Evolutionary conservation across 1,140 invertebrate genomes (phyloP).

Genomic region (Scylla paramamosain): DNA sequence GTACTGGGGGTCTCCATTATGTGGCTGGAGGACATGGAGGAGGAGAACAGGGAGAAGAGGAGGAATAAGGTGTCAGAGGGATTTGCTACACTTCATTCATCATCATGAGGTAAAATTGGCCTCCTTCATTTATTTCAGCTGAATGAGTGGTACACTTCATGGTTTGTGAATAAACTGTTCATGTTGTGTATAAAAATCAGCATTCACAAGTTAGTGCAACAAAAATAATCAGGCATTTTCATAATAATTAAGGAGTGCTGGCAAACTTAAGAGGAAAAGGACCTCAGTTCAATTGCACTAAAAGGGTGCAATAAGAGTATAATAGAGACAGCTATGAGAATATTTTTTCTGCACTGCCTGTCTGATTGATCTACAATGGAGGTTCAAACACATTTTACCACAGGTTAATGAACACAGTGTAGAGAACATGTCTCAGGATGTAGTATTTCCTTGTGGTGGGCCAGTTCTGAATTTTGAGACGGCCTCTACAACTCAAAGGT

Average conservation of each 20-base stretch:
- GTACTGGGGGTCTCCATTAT: slow-evolving; percentile 55
- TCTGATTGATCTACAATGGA: not conserved
- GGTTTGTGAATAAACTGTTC: no score
- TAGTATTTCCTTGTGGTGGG: not conserved
- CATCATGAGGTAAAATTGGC: not conserved
- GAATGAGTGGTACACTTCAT: no score
- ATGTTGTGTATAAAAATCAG: no score
- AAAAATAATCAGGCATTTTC: no score
- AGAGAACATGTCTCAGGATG: not conserved
- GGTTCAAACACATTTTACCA: not conserved
- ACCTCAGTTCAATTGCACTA: no score
- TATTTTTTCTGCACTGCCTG: not conserved
- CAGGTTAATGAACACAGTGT: not conserved
- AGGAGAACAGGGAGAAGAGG: not conserved
- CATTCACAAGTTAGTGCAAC: no score
- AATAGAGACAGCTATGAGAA: not conserved
- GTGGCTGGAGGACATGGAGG: slow-evolving; percentile 55
- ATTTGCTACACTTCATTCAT: not conserved
- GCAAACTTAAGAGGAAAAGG: no score
- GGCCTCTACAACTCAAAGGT: not conserved
- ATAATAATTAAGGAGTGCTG: no score
- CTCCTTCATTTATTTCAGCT: no score
- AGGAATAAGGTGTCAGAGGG: not conserved
- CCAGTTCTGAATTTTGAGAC: not conserved
- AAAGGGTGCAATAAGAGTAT: no score